phyloP scores from a whole-genome alignment of 2,797 vertebrate species.

The Podargus strigoides region DNA sequence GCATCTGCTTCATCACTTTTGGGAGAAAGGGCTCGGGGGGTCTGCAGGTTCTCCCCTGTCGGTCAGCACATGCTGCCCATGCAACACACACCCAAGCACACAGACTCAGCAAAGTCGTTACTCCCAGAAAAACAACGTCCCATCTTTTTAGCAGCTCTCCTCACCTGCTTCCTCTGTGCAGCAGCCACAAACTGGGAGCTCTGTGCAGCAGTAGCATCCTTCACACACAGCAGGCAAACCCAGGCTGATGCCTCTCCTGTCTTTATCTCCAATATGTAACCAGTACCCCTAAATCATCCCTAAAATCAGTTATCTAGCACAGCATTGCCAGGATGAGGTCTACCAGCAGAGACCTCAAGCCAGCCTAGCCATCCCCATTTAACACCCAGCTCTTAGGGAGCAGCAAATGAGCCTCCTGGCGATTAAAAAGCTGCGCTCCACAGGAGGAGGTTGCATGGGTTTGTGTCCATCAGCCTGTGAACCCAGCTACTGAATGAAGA shows the following conservation, averaged over 20 bases:
- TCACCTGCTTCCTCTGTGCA: fast-evolving
- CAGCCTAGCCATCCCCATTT: not conserved
- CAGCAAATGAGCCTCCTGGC: not conserved
- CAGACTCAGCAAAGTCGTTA: not conserved
- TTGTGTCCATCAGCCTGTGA: not conserved
- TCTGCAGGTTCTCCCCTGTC: not conserved
- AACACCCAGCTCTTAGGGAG: not conserved
- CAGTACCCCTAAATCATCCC: not conserved
- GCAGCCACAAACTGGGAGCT: not conserved
- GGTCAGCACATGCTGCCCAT: not conserved
- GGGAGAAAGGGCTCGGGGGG: not conserved
- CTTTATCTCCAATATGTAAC: not conserved
- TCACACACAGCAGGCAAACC: not conserved
- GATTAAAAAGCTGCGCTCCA: fast-evolving
- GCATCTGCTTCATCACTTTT: not conserved
- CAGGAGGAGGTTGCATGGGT: not conserved
- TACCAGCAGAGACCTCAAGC: not conserved
- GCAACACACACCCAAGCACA: too few relatives aligned
- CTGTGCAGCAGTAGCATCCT: not conserved
- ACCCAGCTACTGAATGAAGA: not conserved
- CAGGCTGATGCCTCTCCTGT: not conserved
- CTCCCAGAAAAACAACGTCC: not conserved
- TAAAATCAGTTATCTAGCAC: not conserved
- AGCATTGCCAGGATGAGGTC: not conserved
- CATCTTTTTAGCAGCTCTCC: not conserved